A percentile compares a stretch with the other conserved stretches of the same genome.
Evolutionary conservation across 2,113 vertebrate genomes (phyloP).

Genomic region (Ciconia stormi): DNA sequence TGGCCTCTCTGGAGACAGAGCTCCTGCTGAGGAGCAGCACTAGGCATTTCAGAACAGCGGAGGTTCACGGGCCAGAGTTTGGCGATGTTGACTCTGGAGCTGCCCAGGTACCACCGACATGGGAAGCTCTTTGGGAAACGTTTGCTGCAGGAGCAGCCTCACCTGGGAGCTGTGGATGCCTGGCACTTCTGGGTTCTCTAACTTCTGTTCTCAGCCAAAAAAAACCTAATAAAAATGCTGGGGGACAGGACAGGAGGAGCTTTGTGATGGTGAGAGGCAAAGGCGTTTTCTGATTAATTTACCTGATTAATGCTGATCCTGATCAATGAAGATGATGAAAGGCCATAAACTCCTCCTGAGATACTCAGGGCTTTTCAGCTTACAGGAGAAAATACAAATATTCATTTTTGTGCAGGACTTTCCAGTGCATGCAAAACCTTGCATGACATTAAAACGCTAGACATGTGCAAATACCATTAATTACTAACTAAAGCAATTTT

Average conservation of each 20-base stretch:
- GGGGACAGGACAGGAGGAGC: not conserved
- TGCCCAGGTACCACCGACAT: accelerated
- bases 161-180: not conserved
- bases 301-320: slow-evolving; percentile 24
- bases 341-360: slow-evolving; percentile 12
- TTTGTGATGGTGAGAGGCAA: slow-evolving; percentile 2
- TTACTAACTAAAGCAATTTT: not conserved
- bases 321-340: slow-evolving; percentile 34
- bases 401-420: not conserved
- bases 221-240: not conserved
- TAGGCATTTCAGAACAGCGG: not conserved
- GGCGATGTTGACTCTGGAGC: not conserved
- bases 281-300: not conserved
- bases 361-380: slow-evolving; percentile 8
- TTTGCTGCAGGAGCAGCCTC: not conserved
- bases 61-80: not conserved
- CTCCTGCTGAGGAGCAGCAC: not conserved
- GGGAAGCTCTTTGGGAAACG: not conserved
- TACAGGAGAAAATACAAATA: not conserved
- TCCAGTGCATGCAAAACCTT: not conserved
- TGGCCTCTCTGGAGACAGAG: not conserved
- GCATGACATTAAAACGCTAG: not conserved
- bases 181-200: not conserved
- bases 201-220: not conserved
- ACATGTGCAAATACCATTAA: slow-evolving; percentile 7